A percentile compares a stretch with the other conserved stretches of the same genome.
Conservation (phyloP, 2,888 invertebrate species). For the Drosophila nr. fundita region DNA sequence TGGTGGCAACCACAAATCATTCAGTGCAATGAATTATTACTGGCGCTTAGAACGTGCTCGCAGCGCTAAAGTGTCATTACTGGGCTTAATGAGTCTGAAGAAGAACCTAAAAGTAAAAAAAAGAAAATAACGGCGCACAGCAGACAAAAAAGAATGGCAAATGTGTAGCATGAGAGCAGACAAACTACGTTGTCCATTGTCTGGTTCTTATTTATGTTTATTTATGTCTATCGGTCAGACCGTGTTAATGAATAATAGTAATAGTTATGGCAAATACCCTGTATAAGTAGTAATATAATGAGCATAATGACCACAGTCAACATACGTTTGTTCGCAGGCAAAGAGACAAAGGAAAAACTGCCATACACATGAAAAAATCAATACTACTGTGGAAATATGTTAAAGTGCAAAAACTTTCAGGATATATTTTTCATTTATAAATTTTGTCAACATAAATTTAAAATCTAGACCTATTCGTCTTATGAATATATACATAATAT, state of each 20-base stretch:
- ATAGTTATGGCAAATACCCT: slow-evolving; percentile 51
- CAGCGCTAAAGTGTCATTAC: slow-evolving; percentile 80
- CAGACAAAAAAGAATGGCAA: slow-evolving; percentile 38
- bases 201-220: slow-evolving; percentile 73
- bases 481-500: not conserved
- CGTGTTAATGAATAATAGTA: slow-evolving; percentile 62
- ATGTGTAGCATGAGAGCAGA: slow-evolving; percentile 59
- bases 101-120: not conserved
- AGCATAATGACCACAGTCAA: not conserved
- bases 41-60: slow-evolving; percentile 76
- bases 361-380: not conserved
- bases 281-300: not conserved
- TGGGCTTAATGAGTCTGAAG: slow-evolving; percentile 71
- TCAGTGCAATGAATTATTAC: slow-evolving; percentile 82
- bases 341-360: not conserved
- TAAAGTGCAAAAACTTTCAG: not conserved
- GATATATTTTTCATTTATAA: not conserved
- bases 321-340: not conserved
- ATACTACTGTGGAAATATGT: not conserved
- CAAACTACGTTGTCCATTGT: slow-evolving; percentile 65
- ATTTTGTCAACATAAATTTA: not conserved
- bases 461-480: not conserved
- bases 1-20: slow-evolving; percentile 77
- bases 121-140: slow-evolving; percentile 9
- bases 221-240: slow-evolving; percentile 38